Conservation (phyloP, 2,113 vertebrate genomes). For the Hippocampus guttulatus region DNA sequence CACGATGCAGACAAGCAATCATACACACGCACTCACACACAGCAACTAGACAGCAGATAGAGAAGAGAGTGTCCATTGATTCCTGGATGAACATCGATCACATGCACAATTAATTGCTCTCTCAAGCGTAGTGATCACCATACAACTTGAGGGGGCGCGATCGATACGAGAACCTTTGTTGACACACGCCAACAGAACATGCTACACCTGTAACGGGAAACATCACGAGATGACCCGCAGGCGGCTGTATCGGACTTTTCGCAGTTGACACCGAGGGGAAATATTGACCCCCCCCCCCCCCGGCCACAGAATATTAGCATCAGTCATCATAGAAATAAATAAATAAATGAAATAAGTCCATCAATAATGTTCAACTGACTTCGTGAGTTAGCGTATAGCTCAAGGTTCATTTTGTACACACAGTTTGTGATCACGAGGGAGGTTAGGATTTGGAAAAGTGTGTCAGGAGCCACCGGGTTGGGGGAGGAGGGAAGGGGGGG, state of each 20-base stretch:
- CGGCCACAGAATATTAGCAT: neutral
- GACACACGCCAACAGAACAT: slow-evolving; percentile 1
- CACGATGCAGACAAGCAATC: neutral
- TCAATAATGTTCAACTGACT: neutral
- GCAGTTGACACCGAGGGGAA: neutral
- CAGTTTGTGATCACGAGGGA: too few species aligned
- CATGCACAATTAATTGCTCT: slow-evolving; percentile 72
- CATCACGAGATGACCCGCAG: neutral
- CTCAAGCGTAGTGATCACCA: slow-evolving; percentile 55
- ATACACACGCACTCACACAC: slow-evolving; percentile 1
- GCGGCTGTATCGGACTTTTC: neutral
- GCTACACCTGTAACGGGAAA: neutral
- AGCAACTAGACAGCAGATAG: slow-evolving; percentile 7
- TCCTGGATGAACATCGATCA: slow-evolving; percentile 64
- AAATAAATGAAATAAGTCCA: neutral
- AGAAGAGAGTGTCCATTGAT: slow-evolving; percentile 51
- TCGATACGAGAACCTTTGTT: slow-evolving; percentile 36
- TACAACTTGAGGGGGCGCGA: slow-evolving; percentile 41
- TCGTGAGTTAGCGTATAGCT: neutral
- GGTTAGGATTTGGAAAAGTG: too few species aligned
- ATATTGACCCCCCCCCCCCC: neutral
- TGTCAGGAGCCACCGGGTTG: too few species aligned
- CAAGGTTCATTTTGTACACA: neutral
- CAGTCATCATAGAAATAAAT: neutral
- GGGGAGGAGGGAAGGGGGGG: too few species aligned